phyloP scores from a whole-genome alignment of 2,113 vertebrate genomes.

The Centropus bengalensis region DNA sequence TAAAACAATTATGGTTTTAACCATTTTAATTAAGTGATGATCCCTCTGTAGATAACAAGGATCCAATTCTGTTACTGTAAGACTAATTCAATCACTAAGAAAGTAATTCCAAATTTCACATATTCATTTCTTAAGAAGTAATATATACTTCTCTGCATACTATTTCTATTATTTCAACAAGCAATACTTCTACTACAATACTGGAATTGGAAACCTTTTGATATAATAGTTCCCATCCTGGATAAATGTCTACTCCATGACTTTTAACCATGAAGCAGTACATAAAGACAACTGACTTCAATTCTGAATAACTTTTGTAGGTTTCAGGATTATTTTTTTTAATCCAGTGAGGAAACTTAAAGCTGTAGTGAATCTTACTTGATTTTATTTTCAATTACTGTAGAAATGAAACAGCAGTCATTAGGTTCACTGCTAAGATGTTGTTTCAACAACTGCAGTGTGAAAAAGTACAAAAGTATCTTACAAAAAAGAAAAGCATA shows the following conservation, averaged over 20 bases:
- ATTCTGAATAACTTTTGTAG: background rate
- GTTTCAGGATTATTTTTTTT: background rate
- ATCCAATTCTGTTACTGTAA: background rate
- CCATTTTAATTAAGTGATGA: background rate
- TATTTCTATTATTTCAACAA: constrained; percentile 19
- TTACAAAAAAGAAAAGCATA: background rate
- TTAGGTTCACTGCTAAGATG: background rate
- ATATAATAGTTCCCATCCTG: background rate
- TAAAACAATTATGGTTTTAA: too few species aligned
- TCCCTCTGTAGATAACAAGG: background rate
- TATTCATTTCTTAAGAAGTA: background rate
- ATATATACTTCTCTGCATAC: background rate
- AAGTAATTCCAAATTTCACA: background rate
- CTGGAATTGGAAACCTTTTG: background rate
- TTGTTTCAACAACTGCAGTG: background rate
- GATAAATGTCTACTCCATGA: constrained; percentile 28
- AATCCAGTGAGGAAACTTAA: background rate
- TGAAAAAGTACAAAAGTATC: background rate
- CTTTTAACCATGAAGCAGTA: constrained; percentile 22
- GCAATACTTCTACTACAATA: constrained; percentile 11
- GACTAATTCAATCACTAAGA: background rate
- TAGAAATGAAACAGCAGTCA: background rate
- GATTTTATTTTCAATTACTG: background rate
- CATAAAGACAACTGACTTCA: constrained; percentile 6
- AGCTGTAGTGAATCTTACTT: background rate